Evolutionary conservation across 2,888 invertebrate species (phyloP).

Genomic region (Leptogaster cylindrica): DNA sequence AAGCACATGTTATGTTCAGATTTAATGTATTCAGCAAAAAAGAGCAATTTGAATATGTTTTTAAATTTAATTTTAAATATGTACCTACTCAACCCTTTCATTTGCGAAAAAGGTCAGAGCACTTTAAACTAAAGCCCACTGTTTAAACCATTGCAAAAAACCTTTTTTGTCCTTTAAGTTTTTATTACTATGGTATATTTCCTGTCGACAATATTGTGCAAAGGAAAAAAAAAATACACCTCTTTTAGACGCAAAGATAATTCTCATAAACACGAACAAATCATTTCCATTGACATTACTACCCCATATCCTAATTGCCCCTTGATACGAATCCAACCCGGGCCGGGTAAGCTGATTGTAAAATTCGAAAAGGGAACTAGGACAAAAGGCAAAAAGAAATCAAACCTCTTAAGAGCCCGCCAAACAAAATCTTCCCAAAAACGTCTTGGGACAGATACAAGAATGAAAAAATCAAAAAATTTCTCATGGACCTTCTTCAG

Average conservation of each 20-base stretch:
- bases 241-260: no score
- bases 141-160: no score
- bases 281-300: constrained; percentile 25
- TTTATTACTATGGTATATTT: no score
- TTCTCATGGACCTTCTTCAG: constrained; percentile 37
- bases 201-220: neutral
- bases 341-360: neutral
- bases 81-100: no score
- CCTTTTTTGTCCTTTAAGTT: no score
- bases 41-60: no score
- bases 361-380: neutral
- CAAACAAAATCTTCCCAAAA: no score
- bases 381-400: constrained; percentile 40
- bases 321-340: constrained; percentile 3
- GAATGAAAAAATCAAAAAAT: constrained; percentile 1
- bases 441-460: constrained; percentile 16
- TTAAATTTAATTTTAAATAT: no score
- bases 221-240: neutral
- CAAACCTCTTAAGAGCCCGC: constrained; percentile 45
- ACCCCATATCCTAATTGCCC: constrained; percentile 31
- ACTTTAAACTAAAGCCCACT: no score
- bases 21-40: no score
- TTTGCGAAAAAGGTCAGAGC: no score
- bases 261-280: constrained; percentile 17
- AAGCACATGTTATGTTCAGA: no score